Evolutionary conservation across 2,888 invertebrate species (phyloP).

Genomic region (Herminia tarsipennalis): DNA sequence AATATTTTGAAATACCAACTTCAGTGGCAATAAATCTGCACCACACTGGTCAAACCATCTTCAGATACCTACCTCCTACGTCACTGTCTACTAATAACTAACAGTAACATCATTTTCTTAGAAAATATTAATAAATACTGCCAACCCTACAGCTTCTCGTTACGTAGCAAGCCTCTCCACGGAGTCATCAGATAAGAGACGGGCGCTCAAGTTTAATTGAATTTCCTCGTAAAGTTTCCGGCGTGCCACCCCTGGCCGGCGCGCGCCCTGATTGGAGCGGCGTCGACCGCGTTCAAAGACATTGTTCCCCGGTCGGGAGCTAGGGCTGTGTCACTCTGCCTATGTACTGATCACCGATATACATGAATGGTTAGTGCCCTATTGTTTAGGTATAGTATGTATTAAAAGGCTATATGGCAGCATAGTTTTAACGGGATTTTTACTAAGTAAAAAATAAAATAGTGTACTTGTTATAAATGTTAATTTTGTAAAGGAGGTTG

Average conservation of each 20-base stretch:
- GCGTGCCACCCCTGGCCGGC: constrained; percentile 66
- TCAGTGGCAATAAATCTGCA: no score
- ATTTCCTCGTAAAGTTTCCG: constrained; percentile 80
- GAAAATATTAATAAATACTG: background rate
- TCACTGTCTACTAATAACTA: background rate
- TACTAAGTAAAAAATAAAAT: no score
- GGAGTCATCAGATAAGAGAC: constrained; percentile 81
- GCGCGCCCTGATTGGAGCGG: constrained; percentile 74
- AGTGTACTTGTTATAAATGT: no score
- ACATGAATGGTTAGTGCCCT: constrained; percentile 44
- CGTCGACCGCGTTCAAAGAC: constrained; percentile 68
- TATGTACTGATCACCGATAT: constrained; percentile 45
- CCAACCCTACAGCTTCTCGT: constrained; percentile 72
- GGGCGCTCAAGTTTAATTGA: constrained; percentile 84
- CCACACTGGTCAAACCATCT: no score
- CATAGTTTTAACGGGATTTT: no score
- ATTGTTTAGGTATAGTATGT: constrained; percentile 27
- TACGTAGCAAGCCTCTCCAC: constrained; percentile 76
- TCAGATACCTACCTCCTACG: no score
- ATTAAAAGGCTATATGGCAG: constrained; percentile 7
- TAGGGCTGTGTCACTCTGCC: constrained; percentile 54
- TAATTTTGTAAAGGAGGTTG: no score
- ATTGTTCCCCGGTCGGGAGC: constrained; percentile 62
- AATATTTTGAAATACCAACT: no score
- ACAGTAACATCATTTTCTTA: background rate